Base-by-base conservation (phyloP, 2,888 invertebrate species). In the Drosophila greeni region DNA sequence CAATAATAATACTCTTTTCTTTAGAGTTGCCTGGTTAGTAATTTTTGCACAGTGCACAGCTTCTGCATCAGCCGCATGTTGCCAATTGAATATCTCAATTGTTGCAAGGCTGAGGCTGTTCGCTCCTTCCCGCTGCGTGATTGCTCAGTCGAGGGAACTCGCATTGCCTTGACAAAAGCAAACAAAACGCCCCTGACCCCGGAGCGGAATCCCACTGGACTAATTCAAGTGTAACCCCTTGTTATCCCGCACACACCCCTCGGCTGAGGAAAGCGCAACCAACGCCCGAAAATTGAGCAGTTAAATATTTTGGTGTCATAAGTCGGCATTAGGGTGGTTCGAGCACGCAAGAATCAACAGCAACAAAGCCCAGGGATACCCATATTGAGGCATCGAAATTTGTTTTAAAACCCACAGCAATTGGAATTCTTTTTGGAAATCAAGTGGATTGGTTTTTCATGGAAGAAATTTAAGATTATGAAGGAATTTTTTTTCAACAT, bases 281-380 rank as follows among this genome's bases (percentile, higher is more conserved):
- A 70, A 73, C 70, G 75, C 67, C 73, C 69, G 75, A 80, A 86
- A 87, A 86, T 85, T 85, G 83, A 85, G 84, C 86, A 85, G 85
- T 87, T 86, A 85, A 86, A 86, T 76, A 85, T 85, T 87, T 86
- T 81, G 86, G 88, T 88, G 87, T 87, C 86, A 87, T 82, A 88
- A 87, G 87, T 85, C 84, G 87, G 74, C 80, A 82, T 85, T 86
- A 80, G 78, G 55, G 59, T 48, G 49, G 48, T 34, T 39, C 36
- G 20, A 24, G 26, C 33, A 18, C 45, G 33, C 49, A 16, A n/a
- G n/a, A 7, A 12, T 34, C 24, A n/a, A 37, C 34, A 54, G n/a
- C 49, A 54, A 62, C 40, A 45, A 45, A 36, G 36, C 40, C 33
- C 23, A 18, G 29, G 39, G 37, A 47, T 18, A 34, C 29, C 12